Conservation (phyloP, 64 coral and sea anemone genomes). For the Montipora efflorescens region DNA sequence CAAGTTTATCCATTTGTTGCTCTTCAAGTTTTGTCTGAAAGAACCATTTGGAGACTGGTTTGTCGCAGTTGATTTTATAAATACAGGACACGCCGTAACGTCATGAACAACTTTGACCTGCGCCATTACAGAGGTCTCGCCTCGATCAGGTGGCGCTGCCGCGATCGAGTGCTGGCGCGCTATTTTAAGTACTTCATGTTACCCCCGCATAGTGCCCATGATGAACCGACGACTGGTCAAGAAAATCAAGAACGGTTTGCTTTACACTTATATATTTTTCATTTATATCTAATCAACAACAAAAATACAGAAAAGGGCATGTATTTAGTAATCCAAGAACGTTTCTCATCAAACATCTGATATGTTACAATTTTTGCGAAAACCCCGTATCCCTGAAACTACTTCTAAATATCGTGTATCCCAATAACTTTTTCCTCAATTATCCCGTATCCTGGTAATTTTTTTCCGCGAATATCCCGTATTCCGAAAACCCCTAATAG, state of each 20-base stretch:
- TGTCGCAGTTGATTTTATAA: too few species aligned
- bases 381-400: constrained; percentile 24
- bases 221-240: constrained; percentile 44
- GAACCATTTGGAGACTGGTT: too few species aligned
- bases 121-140: too few species aligned
- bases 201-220: constrained; percentile 31
- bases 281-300: too few species aligned
- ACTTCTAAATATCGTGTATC: constrained; percentile 10
- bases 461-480: constrained; percentile 7
- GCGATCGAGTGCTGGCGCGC: constrained; percentile 23
- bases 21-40: too few species aligned
- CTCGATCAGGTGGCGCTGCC: constrained; percentile 21
- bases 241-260: constrained; percentile 41
- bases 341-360: constrained; percentile 2
- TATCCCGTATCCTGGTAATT: too few species aligned
- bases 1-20: background rate
- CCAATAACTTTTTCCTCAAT: background rate
- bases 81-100: too few species aligned
- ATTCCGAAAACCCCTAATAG: constrained; percentile 34
- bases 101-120: too few species aligned
- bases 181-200: constrained; percentile 33
- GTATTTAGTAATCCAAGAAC: too few species aligned
- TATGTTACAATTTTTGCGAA: constrained; percentile 40
- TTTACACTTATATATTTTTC: constrained; percentile 48
- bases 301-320: too few species aligned